Base-by-base conservation (phyloP, 1,140 invertebrate species). In the Vanessa atalanta region DNA sequence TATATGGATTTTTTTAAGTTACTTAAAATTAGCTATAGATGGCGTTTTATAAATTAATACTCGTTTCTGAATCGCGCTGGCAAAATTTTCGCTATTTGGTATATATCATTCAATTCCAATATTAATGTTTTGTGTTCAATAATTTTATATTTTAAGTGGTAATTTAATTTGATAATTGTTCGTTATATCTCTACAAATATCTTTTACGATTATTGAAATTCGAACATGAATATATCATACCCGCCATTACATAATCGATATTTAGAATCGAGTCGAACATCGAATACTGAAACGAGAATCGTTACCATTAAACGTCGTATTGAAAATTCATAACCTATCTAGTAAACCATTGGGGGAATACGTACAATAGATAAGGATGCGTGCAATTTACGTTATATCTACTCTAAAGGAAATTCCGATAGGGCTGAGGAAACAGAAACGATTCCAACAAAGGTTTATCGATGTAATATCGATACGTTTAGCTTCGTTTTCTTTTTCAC, bases 311-410 rank as follows among this genome's bases (percentile, higher is more conserved):
- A 57, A 73, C 55, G 70, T 80, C 75, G 73, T 76, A 78, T 77
- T 79, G 79, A 83, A 80, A 85, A 83, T 83, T 82, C 82, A 82
- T 82, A 85, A 85, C 76, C 80, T 75, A 78, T 47, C 64, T 23
- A 71, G 65, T 66, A 61, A 72, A 74, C 67, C 73, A 72, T 66
- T 76, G 64, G 72, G 79, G 68, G 78, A 63, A 74, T 69, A 74
- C 66, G 50, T 72, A 72, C 73, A 47, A 73, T 16, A 85, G 82
- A 85, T 83, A 83, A 79, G 73, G 76, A 79, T 79, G 82, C 81
- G 79, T 77, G 80, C 82, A 83, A 83, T 85, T 83, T 81, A 81
- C 79, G 80, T 82, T 83, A 80, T 79, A 78, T 78, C 70, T 73
- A 66, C 72, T 76, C 68, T 79, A 37, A 72, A 80, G 78, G 68